Evolutionary conservation across 2,797 vertebrate species (phyloP).

Genomic region (Eulemur rubriventer): DNA sequence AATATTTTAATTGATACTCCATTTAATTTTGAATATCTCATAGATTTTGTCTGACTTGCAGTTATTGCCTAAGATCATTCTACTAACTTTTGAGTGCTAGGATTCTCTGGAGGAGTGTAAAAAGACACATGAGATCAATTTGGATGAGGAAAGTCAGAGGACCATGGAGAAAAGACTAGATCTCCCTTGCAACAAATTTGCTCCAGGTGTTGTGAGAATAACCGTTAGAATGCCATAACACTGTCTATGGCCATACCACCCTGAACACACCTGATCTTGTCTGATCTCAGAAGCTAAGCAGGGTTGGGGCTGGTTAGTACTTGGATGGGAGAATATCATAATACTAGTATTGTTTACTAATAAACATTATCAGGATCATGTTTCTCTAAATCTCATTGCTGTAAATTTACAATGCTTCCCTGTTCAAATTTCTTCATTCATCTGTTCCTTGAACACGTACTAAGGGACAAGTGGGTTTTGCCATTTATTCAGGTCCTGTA

Average conservation of each 20-base stretch:
- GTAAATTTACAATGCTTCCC: not conserved
- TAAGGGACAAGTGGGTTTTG: not conserved
- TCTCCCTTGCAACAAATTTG: not conserved
- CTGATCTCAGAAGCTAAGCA: too few species aligned
- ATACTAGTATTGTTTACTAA: not conserved
- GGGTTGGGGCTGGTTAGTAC: too few species aligned
- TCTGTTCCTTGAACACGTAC: not conserved
- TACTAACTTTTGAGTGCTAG: not conserved
- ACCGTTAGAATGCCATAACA: not conserved
- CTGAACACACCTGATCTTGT: too few species aligned
- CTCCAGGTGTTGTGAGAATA: not conserved
- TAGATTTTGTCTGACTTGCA: not conserved
- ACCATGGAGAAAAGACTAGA: not conserved
- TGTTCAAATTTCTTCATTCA: not conserved
- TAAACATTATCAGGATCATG: not conserved
- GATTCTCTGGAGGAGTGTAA: not conserved
- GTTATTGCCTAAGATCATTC: not conserved
- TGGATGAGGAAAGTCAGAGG: not conserved
- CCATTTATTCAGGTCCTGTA: not conserved
- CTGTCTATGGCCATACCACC: too few species aligned
- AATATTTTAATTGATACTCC: not conserved
- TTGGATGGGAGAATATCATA: too few species aligned
- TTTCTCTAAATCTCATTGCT: not conserved
- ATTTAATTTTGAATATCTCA: slow-evolving; percentile 12
- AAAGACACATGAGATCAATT: not conserved